phyloP scores from a whole-genome alignment of 2,113 vertebrate genomes.

The Panthera leo region DNA sequence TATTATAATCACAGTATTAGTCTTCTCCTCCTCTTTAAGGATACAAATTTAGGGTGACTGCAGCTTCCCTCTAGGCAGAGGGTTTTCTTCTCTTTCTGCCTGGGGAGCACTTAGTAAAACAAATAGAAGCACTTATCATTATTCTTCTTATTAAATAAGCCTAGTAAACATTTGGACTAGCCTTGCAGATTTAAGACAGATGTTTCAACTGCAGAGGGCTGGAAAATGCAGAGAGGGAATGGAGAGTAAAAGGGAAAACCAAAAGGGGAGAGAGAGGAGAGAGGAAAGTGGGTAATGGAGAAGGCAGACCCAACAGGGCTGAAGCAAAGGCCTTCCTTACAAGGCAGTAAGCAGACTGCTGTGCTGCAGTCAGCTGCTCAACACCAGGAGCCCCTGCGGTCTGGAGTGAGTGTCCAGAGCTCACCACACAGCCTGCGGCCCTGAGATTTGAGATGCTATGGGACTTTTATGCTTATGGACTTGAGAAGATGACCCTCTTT shows the following conservation, averaged over 20 bases:
- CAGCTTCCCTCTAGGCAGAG: constrained; percentile 44
- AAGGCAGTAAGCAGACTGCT: background rate
- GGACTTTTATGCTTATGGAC: background rate
- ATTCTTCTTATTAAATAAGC: constrained; percentile 83
- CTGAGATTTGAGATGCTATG: background rate
- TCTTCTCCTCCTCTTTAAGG: constrained; percentile 24
- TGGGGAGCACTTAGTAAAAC: constrained; percentile 76
- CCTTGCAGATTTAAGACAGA: constrained; percentile 81
- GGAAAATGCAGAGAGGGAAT: background rate
- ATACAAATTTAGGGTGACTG: constrained; percentile 65
- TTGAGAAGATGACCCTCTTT: background rate
- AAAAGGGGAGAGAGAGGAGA: background rate
- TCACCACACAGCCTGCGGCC: background rate
- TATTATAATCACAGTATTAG: background rate
- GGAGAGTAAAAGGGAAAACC: background rate
- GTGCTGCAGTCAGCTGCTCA: background rate
- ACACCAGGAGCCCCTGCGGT: background rate
- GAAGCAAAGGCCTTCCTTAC: background rate
- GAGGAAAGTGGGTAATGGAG: background rate
- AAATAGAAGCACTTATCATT: constrained; percentile 81
- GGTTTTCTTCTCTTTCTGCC: constrained; percentile 74
- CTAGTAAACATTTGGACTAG: constrained; percentile 83
- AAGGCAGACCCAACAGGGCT: background rate
- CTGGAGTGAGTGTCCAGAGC: background rate
- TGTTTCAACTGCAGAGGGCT: constrained; percentile 59